These are phyloP conservation scores for Trichechus manatus DNA, from an alignment of 2,113 vertebrate species.

Conservation along the genomic window DNA sequence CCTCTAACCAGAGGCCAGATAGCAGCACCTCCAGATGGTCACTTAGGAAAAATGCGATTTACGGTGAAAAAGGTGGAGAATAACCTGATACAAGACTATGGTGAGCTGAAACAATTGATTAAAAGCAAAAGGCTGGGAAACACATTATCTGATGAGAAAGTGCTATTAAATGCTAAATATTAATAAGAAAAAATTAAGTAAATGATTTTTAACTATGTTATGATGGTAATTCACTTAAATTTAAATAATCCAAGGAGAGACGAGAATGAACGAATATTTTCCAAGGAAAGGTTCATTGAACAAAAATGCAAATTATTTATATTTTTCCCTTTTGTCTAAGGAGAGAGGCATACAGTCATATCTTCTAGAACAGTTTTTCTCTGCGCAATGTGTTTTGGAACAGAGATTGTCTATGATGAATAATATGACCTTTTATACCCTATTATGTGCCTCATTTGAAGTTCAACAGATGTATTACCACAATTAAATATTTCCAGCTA, in stretches of 20 bases:
- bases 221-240: constrained; percentile 63
- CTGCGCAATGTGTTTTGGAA: constrained; percentile 70
- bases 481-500: constrained; percentile 80
- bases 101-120: constrained; percentile 60
- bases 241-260: constrained; percentile 68
- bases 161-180: constrained; percentile 65
- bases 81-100: neutral
- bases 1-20: neutral
- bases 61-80: neutral
- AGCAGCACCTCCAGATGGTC: neutral
- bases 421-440: constrained; percentile 80
- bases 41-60: constrained; percentile 14
- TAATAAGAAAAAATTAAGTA: constrained; percentile 69
- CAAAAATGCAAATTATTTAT: constrained; percentile 67
- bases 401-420: constrained; percentile 70
- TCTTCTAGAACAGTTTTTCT: constrained; percentile 57
- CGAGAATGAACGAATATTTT: constrained; percentile 61
- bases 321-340: constrained; percentile 53
- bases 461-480: constrained; percentile 80
- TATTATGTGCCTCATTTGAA: constrained; percentile 79
- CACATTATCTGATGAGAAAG: constrained; percentile 49
- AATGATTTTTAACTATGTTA: constrained; percentile 67
- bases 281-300: constrained; percentile 55
- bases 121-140: constrained; percentile 47
- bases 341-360: constrained; percentile 39